Evolutionary conservation across 2,888 invertebrate genomes (phyloP), one percentile per base, ranked within the genome.

Genomic region (Ptilodon capucinus): DNA sequence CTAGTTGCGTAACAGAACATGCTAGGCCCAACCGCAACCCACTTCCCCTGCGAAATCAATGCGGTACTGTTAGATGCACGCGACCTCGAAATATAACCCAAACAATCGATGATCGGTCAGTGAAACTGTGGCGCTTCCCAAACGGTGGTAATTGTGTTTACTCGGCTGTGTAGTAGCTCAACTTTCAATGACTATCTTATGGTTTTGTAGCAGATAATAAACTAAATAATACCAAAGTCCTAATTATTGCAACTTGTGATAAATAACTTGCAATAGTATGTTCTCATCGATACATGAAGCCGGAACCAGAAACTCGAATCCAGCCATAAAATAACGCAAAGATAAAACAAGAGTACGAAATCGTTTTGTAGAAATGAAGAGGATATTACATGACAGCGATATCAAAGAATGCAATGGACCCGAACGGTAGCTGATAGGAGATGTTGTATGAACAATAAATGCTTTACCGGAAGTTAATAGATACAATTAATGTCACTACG

Each of bases 391-490:
- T 36, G 41, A 42, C 48, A 49, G 46, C 46, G 51, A 32, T 58
- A 57, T 61, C 57, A 47, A 60, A 39, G 56, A 59, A 61, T 62
- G 51, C 45, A 54, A 53, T 51, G 44, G 57, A 64, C 61, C 60
- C 47, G 46, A 48, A 51, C 59, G 43, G 71, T 62, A 58, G 66
- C 60, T 64, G 76, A 76, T 76, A 76, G 64, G 57, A 55, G 41
- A 47, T 55, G n/a, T n/a, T n/a, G n/a, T n/a, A 52, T 59, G 52
- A 70, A 68, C 63, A 72, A 68, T 66, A 48, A 46, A 47, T 14
- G 9, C 6, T n/a, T 54, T 64, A 73, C 62, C 71, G 74, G 74
- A 74, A 73, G 68, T 70, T n/a, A 64, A 41, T 42, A 51, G 4
- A n/a, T 14, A 41, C 14, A 42, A 3, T 11, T 25, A 34, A 4